Evolutionary conservation across 2,113 vertebrate species (phyloP), one percentile per base, ranked within the genome.

Genomic region (Chionodraco myersi): DNA sequence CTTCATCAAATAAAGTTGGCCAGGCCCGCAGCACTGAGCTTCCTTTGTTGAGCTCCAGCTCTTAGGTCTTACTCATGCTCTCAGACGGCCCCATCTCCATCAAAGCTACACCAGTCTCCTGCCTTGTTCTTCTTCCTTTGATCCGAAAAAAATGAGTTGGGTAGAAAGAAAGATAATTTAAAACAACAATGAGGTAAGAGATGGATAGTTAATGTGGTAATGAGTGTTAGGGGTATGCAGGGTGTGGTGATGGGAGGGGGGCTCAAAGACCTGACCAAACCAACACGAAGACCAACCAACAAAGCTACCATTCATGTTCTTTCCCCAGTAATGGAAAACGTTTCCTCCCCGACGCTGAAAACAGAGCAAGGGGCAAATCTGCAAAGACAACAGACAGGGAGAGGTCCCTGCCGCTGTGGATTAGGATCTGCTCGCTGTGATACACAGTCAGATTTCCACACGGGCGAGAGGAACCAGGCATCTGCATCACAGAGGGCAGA

Each of bases 301-400:
- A 94, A 94, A 89, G 88, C 79, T n/a, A 70, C 92, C 85, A 91
- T 93, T 93, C 90, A 91, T 89, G 63, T 72, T 61, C 60, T 18
- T 80, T 66, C 72, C 64, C 74, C 34, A 77, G 86, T 75, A 82
- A 91, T 83, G 76, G 74, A 88, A 92, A 91, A 85, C n/a, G n/a
- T 85, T 75, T 78, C 23, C 83, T 77, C 68, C 66, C 65, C 23
- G 59, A 84, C 0, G 9, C 80, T 4, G 76, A 91, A 88, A 92
- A 82, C 85, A 82, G 89, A 90, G 85, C 63, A 78, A 86, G 72
- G 83, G 75, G 86, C 68, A 86, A 86, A 86, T 88, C 77, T 91
- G 87, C 59, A 90, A 93, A 88, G 83, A 90, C 89, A 92, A 90
- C 89, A 92, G 80, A 81, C 59, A 88, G 87, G 62, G 86, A 80